These are phyloP conservation scores for Caracal caracal DNA, from an alignment of 2,113 vertebrate species.

Conservation along the genomic window DNA sequence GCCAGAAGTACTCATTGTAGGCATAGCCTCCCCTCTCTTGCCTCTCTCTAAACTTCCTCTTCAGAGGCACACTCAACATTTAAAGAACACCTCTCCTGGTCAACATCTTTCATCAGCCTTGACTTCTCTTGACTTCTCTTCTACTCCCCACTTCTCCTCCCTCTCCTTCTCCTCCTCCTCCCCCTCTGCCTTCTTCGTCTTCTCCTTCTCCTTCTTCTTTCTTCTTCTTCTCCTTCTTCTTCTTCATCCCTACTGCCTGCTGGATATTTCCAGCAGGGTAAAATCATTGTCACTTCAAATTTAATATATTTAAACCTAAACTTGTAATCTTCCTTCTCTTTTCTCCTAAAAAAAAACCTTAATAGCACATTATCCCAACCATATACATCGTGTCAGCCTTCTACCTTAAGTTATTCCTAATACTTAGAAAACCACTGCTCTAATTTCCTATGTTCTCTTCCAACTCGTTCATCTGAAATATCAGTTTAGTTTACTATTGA, in stretches of 20 bases:
- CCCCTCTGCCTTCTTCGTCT: no score
- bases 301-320: not conserved
- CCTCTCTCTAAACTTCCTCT: not conserved
- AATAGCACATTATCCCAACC: not conserved
- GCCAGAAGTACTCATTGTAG: not conserved
- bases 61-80: not conserved
- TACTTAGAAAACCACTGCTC: not conserved
- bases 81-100: not conserved
- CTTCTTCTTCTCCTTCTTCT: not conserved
- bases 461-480: not conserved
- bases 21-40: not conserved
- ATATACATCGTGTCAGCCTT: not conserved
- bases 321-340: not conserved
- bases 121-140: not conserved
- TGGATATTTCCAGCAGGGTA: not conserved
- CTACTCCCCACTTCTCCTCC: no score
- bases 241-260: not conserved
- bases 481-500: constrained; percentile 9
- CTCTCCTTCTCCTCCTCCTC: no score
- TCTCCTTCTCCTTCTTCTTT: no score
- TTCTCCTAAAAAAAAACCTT: not conserved
- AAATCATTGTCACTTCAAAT: constrained; percentile 15
- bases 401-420: constrained; percentile 8
- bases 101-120: not conserved
- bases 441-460: constrained; percentile 3